Evolutionary conservation across 2,888 invertebrate genomes (phyloP), one percentile per base, ranked within the genome.

Genomic region (Lasiommata megera): DNA sequence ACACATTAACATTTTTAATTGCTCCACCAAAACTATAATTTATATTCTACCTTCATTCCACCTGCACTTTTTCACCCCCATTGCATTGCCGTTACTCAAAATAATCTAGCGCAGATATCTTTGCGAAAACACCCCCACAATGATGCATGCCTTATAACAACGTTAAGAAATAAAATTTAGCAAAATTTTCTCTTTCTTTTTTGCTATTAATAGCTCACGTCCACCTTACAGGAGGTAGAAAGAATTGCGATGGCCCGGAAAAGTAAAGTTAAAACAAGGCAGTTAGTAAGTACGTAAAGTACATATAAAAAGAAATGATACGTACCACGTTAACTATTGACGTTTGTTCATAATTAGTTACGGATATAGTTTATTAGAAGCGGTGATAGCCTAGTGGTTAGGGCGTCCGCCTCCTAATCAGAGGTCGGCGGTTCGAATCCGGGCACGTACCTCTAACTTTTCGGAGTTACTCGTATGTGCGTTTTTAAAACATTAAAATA

Each of bases 81-180:
- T 72, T 70, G 70, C 77, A 67, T 64, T 69, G 72, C 80, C 80
- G 84, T 89, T 86, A 87, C 76, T 89, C 88, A 88, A 87, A 88
- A 86, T 88, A 80, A 89, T 90, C 89, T 88, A 80, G 71, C 76
- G 75, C 77, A 79, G 82, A 86, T 88, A 88, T 88, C 89, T 80
- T 64, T 62, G 70, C 69, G 67, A 77, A 74, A 77, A 70, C 77
- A 68, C 65, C 68, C 71, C 65, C 69, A 63, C 64, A 76, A 74
- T 86, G 86, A 87, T 85, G 78, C 80, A 88, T 82, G 74, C 74
- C 52, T 51, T 57, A 70, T 73, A 76, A 74, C 73, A 80, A 78
- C 77, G 75, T 74, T 71, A 80, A 84, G 79, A 77, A 80, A 82
- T 77, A 75, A 74, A 68, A 72, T 54, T 53, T 60, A 28, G 65